A percentile compares a stretch with the other conserved stretches of the same genome.
Conservation (phyloP, 1,140 invertebrate species). For the Hypothenemus hampei region DNA sequence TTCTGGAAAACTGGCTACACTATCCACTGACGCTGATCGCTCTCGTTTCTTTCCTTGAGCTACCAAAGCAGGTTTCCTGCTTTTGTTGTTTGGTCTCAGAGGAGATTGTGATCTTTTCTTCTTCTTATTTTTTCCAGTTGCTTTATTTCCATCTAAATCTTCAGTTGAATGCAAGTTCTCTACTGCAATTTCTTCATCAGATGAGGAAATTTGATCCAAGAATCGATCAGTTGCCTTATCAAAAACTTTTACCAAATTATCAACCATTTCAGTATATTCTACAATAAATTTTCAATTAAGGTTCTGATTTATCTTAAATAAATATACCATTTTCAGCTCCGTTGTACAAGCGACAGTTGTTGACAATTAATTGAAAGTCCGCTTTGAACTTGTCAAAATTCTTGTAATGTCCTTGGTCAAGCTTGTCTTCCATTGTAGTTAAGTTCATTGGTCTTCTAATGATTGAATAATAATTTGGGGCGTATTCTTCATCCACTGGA, state of each 20-base stretch:
- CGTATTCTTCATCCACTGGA: constrained; percentile 85
- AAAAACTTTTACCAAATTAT: constrained; percentile 73
- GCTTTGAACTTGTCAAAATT: constrained; percentile 74
- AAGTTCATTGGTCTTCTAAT: constrained; percentile 80
- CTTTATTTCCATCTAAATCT: constrained; percentile 21
- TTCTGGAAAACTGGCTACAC: constrained; percentile 4
- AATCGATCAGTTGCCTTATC: constrained; percentile 72
- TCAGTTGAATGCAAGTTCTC: constrained; percentile 51
- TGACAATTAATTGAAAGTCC: constrained; percentile 85
- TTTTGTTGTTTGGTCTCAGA: constrained; percentile 11
- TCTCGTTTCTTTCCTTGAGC: constrained; percentile 36
- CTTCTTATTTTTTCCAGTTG: constrained; percentile 9
- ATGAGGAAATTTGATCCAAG: constrained; percentile 71
- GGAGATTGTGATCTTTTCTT: constrained; percentile 20
- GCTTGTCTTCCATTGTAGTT: constrained; percentile 79
- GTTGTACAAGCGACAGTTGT: constrained; percentile 88
- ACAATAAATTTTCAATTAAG: constrained; percentile 23
- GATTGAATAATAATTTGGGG: constrained; percentile 78
- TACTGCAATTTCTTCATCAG: constrained; percentile 67
- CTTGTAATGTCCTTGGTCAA: constrained; percentile 75
- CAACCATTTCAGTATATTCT: constrained; percentile 88
- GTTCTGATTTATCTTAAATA: too few relatives aligned
- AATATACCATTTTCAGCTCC: constrained; percentile 80
- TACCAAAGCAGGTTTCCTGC: constrained; percentile 33
- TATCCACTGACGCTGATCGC: constrained; percentile 34